Evolutionary conservation across 2,888 invertebrate species (phyloP), one percentile per base, ranked within the genome.

Genomic region (Lepidocyrtoides sp.): DNA sequence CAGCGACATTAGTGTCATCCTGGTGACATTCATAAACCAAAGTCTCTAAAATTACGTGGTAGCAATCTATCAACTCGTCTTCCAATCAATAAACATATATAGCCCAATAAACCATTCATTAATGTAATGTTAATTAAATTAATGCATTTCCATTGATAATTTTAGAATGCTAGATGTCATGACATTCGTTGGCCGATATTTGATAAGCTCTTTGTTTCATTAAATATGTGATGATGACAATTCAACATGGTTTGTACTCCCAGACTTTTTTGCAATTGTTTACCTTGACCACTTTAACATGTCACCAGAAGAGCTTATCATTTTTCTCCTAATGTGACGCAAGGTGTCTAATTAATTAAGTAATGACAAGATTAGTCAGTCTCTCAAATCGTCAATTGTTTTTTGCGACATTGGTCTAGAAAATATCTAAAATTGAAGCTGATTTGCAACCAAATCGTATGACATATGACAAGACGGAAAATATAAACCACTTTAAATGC

Each of bases 221-320:
- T 57, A 7, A 77, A 51, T 51, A n/a, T 4, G 51, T 32, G 57
- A 60, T 10, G 26, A 26, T 26, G 23, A 17, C 26, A 1, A 14
- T 12, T 60, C 3, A 0, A 26, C 26, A 0, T 63, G 14, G 26
- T 10, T 29, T 29, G 17, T 63, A 14, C 63, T 29, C 79, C 51
- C 36, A 66, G 36, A 69, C n/a, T 66, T 63, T 32, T 57, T 41
- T 36, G 51, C 7, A 51, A 82, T 26, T 83, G 83, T 17, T 85
- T 85, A 85, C 85, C 85, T 85, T 85, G 85, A 85, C 85, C 85
- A 85, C 41, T 5, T 63, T 66, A 48, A 41, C n/a, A 5, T 26
- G 17, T 2, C 44, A 48, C 23, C 20, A 23, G 3, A 5, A 57
- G 20, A 17, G n/a, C 29, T 63, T 2, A 26, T 23, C 8, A 14